A percentile compares a stretch with the other conserved stretches of the same genome.
phyloP scores from a whole-genome alignment of 2,113 vertebrate species.

The Platanista minor region DNA sequence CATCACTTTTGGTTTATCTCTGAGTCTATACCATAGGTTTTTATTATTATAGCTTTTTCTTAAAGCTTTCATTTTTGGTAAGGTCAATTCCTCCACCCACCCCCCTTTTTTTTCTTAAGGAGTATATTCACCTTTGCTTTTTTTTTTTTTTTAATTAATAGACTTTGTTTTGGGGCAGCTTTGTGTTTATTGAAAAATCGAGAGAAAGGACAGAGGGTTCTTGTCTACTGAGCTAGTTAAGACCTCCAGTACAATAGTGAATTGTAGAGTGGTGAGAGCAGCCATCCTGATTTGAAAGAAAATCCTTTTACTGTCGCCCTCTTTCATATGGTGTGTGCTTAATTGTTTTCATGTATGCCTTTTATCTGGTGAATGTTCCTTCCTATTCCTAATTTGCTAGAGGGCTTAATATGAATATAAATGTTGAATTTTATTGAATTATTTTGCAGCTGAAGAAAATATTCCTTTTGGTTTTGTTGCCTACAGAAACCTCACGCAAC shows the following conservation, averaged over 20 bases:
- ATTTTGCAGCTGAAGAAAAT: background rate
- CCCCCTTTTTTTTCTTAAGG: background rate
- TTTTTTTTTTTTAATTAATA: background rate
- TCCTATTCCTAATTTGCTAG: background rate
- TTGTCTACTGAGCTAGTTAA: background rate
- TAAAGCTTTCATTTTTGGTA: background rate
- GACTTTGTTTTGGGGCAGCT: background rate
- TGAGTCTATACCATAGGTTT: background rate
- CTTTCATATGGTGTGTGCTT: background rate
- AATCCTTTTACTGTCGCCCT: background rate
- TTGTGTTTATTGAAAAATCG: background rate
- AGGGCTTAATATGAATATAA: background rate
- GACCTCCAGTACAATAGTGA: background rate
- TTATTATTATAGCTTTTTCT: background rate
- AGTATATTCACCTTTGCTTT: background rate
- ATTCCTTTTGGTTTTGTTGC: background rate
- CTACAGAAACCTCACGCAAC: background rate
- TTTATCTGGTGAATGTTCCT: background rate
- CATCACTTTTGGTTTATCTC: background rate
- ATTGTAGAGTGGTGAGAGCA: background rate
- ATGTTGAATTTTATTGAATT: background rate
- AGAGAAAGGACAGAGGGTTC: background rate
- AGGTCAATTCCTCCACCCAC: background rate
- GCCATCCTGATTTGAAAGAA: background rate
- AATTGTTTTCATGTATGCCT: background rate